These are phyloP conservation scores for Nymphalis polychloros DNA, from an alignment of 2,888 invertebrate species.

Conservation along the genomic window DNA sequence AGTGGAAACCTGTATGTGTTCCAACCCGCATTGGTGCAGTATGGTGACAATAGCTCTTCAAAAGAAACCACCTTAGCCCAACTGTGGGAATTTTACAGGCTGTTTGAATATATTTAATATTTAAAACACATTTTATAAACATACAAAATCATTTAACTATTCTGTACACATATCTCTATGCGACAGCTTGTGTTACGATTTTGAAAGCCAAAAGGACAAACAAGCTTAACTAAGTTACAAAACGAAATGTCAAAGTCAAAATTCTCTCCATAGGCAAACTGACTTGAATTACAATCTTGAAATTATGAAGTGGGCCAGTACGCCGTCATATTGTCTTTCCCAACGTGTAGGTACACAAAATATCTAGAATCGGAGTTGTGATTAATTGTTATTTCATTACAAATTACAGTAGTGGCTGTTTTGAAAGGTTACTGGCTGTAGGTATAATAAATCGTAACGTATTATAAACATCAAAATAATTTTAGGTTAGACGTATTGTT, in stretches of 20 bases:
- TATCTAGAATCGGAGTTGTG: slow-evolving; percentile 24
- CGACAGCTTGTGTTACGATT: neutral
- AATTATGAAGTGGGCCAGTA: slow-evolving; percentile 21
- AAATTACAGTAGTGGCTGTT: slow-evolving; percentile 41
- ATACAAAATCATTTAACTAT: neutral
- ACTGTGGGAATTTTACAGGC: no score
- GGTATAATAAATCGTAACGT: slow-evolving; percentile 35
- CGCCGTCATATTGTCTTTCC: slow-evolving; percentile 24
- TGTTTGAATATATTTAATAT: no score
- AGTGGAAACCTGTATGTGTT: no score
- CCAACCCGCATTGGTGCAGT: no score
- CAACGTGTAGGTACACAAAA: slow-evolving; percentile 26
- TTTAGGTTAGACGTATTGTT: slow-evolving; percentile 34
- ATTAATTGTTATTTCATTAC: slow-evolving; percentile 36
- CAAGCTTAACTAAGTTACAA: neutral
- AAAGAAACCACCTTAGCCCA: no score
- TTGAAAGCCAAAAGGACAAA: slow-evolving; percentile 8
- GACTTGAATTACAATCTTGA: slow-evolving; percentile 18
- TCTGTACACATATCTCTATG: neutral
- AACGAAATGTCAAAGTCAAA: slow-evolving; percentile 2
- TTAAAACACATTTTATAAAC: no score
- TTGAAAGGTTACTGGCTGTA: slow-evolving; percentile 32
- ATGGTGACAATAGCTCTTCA: no score
- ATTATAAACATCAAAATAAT: slow-evolving; percentile 38
- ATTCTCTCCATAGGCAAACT: slow-evolving; percentile 7